These are phyloP conservation scores for Solenopsis fugax DNA, from an alignment of 1,140 invertebrate species.

Conservation along the genomic window DNA sequence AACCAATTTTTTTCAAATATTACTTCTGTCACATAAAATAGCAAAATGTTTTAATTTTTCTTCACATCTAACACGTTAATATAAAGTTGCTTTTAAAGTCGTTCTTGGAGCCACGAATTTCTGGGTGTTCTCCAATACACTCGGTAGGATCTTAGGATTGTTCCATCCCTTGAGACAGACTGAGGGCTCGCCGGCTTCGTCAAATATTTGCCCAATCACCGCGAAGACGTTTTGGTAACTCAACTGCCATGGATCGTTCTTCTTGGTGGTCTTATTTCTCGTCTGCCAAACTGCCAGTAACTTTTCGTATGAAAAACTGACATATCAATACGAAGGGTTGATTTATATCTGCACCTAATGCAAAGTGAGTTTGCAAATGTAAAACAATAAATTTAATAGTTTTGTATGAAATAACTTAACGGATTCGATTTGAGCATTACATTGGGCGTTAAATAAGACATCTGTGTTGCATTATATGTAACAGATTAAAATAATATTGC, in stretches of 20 bases:
- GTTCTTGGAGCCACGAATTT: constrained; percentile 61
- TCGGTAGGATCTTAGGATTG: constrained; percentile 62
- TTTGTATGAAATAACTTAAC: neutral
- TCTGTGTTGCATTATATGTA: neutral
- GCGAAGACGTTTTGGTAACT: constrained; percentile 85
- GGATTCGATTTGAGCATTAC: neutral
- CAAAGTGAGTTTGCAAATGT: neutral
- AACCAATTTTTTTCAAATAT: constrained; percentile 8
- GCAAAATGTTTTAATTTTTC: neutral
- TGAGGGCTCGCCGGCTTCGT: constrained; percentile 80
- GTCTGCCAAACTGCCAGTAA: constrained; percentile 58
- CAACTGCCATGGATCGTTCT: constrained; percentile 80
- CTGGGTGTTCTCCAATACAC: constrained; percentile 56
- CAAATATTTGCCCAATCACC: constrained; percentile 87
- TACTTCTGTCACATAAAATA: neutral
- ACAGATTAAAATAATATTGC: neutral
- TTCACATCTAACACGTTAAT: constrained; percentile 1
- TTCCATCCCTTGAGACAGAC: constrained; percentile 71
- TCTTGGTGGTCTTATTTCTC: constrained; percentile 72
- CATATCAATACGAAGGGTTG: constrained; percentile 62
- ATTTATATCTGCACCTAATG: constrained; percentile 26
- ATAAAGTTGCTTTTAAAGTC: constrained; percentile 44
- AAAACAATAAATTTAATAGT: constrained; percentile 11
- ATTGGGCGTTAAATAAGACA: neutral
- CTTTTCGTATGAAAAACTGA: constrained; percentile 38